Conservation (phyloP, 2,888 invertebrate genomes). For the Pseudanteris insignis region DNA sequence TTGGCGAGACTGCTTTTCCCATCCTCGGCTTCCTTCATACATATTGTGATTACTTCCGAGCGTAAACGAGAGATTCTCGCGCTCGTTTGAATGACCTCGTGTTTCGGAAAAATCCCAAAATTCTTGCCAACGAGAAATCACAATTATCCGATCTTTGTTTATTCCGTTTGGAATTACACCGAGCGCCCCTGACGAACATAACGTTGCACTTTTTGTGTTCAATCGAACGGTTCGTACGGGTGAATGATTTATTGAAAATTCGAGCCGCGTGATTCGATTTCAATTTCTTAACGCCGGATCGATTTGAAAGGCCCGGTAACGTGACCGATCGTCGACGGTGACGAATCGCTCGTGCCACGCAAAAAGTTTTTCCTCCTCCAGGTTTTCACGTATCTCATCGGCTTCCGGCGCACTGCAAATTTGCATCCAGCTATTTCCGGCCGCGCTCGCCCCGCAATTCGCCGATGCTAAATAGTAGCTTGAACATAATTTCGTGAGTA, state of each 20-base stretch:
- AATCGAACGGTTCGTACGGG: too few species aligned
- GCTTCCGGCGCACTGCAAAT: slow-evolving; percentile 12
- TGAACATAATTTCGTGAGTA: slow-evolving; percentile 59
- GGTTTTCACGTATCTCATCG: slow-evolving; percentile 46
- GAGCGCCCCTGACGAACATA: too few species aligned
- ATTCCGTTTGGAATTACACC: too few species aligned
- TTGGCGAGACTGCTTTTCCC: slow-evolving; percentile 53
- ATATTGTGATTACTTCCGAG: slow-evolving; percentile 63
- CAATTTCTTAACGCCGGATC: slow-evolving; percentile 30
- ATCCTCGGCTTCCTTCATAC: slow-evolving; percentile 57
- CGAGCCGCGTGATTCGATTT: too few species aligned
- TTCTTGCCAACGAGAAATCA: slow-evolving; percentile 18
- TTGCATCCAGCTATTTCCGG: slow-evolving; percentile 31
- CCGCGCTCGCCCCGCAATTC: too few species aligned
- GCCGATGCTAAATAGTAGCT: slow-evolving; percentile 59
- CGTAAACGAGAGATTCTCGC: slow-evolving; percentile 45
- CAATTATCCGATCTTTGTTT: slow-evolving; percentile 4
- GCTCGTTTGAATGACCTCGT: slow-evolving; percentile 22
- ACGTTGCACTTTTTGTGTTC: too few species aligned
- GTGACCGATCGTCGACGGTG: slow-evolving; percentile 54
- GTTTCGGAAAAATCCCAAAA: slow-evolving; percentile 29
- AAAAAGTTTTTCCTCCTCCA: slow-evolving; percentile 48
- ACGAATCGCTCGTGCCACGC: slow-evolving; percentile 50
- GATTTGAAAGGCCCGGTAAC: slow-evolving; percentile 40
- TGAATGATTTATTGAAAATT: too few species aligned